Evolutionary conservation across 2,113 vertebrate species (phyloP).

Genomic region (Athene noctua): DNA sequence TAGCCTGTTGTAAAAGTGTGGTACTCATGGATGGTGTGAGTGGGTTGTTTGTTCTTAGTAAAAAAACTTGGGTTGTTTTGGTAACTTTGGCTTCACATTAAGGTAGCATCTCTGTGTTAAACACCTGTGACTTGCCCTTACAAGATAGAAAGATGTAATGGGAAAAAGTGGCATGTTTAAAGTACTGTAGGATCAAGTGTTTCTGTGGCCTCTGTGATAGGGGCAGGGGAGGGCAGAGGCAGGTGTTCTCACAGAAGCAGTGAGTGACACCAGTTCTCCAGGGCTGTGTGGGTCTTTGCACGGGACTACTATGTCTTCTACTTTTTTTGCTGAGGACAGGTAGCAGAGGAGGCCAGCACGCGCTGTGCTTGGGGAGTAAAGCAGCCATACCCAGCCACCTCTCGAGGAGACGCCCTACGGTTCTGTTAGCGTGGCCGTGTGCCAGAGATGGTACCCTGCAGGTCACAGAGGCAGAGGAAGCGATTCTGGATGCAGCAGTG

Average conservation of each 20-base stretch:
- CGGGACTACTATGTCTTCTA: accelerated
- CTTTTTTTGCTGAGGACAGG: not conserved
- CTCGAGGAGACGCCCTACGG: accelerated
- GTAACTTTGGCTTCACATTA: not conserved
- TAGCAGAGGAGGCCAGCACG: not conserved
- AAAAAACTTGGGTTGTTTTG: not conserved
- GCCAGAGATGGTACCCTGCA: not conserved
- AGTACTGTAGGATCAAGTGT: not conserved
- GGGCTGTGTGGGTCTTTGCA: accelerated
- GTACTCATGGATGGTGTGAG: not conserved
- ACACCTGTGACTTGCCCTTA: not conserved
- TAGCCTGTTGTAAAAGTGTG: not conserved
- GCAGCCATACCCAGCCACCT: not conserved
- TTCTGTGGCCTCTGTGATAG: not conserved
- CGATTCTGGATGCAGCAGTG: not conserved
- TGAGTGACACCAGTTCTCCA: too few species aligned
- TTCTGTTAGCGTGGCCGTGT: accelerated
- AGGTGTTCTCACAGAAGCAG: not conserved
- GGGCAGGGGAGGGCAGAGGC: not conserved
- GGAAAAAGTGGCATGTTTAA: not conserved
- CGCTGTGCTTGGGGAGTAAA: not conserved
- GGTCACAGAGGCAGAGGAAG: not conserved
- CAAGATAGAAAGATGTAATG: not conserved
- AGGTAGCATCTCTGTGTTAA: not conserved
- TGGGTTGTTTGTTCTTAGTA: not conserved